phyloP scores from a whole-genome alignment of 2,888 invertebrate genomes.

The Tenthredo scrophulariae region DNA sequence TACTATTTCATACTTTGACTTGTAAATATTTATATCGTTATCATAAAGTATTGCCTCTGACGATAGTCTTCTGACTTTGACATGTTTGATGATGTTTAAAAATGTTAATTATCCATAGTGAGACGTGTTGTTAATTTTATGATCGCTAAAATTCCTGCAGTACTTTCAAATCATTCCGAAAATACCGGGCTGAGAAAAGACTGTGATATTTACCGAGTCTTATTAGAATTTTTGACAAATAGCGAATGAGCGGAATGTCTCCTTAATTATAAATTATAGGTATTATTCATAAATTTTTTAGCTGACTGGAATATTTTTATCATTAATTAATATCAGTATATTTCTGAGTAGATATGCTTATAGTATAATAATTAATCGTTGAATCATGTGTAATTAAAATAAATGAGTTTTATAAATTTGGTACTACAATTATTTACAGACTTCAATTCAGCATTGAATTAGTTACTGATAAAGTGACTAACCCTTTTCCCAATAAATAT shows the following conservation, averaged over 20 bases:
- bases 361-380: not conserved
- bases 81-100: not conserved
- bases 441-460: not conserved
- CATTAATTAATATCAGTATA: not conserved
- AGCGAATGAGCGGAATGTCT: not conserved
- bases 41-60: not conserved
- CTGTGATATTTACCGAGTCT: not conserved
- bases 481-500: not conserved
- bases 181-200: not conserved
- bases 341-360: not conserved
- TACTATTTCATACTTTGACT: slow-evolving; percentile 9
- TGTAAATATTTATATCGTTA: slow-evolving; percentile 27
- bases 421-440: not conserved
- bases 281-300: not conserved
- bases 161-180: not conserved
- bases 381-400: not conserved
- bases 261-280: not conserved
- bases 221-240: not conserved
- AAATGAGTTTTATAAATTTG: slow-evolving; percentile 18
- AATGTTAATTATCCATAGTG: not conserved
- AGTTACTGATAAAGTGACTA: not conserved
- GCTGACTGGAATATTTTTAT: not conserved
- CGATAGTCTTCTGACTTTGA: slow-evolving; percentile 17
- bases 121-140: not conserved
- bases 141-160: not conserved